These are phyloP conservation scores for Ceyx cyanopectus DNA, from an alignment of 2,113 vertebrate species.

Conservation along the genomic window DNA sequence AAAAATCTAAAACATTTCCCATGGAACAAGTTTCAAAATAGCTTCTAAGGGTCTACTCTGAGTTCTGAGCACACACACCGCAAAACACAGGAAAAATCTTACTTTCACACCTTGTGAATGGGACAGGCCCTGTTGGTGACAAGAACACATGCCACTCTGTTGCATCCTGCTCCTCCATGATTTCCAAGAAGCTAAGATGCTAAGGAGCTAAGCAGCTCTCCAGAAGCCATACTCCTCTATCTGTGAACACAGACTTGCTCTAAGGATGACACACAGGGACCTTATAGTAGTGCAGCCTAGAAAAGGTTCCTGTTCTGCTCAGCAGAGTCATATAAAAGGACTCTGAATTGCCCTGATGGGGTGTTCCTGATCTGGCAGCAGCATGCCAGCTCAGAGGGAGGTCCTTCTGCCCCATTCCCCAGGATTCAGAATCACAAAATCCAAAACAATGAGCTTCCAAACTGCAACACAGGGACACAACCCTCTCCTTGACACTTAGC, in stretches of 20 bases:
- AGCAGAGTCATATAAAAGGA: not conserved
- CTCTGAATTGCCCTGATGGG: not conserved
- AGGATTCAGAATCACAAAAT: not conserved
- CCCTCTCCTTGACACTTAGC: not conserved
- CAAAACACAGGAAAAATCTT: not conserved
- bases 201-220: not conserved
- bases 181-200: not conserved
- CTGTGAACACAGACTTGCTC: not conserved
- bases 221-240: not conserved
- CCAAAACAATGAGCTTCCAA: not conserved
- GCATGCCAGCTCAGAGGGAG: fast-evolving
- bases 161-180: not conserved
- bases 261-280: not conserved
- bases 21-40: not conserved
- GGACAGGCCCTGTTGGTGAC: not conserved
- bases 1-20: fast-evolving
- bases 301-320: not conserved
- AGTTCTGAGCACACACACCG: not conserved
- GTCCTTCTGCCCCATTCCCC: not conserved
- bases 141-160: not conserved
- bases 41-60: not conserved
- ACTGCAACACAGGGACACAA: not conserved
- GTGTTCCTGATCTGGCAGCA: not conserved
- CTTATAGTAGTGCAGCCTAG: not conserved
- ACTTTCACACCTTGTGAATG: not conserved